Evolutionary conservation across 2,888 invertebrate genomes (phyloP), one percentile per base, ranked within the genome.

Genomic region (Rhodophaea formosa): DNA sequence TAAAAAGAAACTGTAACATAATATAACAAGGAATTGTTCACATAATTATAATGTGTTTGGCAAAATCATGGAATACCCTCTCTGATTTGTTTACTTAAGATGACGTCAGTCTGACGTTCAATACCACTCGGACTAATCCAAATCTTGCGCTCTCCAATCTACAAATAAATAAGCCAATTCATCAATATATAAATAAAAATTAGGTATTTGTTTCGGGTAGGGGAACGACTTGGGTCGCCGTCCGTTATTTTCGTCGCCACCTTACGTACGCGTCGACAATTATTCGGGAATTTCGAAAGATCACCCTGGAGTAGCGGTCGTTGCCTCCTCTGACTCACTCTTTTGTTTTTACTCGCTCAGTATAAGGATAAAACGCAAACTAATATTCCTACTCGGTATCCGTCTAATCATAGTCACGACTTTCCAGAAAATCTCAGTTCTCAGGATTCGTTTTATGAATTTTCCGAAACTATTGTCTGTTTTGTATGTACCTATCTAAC

Each of bases 231-330:
- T 74, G 66, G 72, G 63, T 72, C 77, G 79, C 79, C 77, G 66
- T 66, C 71, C 72, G 84, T 84, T 89, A 89, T 90, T 89, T 88
- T 84, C 75, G 88, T 88, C 85, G 77, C 78, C 82, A 86, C 82
- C 85, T 85, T 87, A 82, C 82, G 85, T 86, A 82, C 81, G 77
- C 79, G 83, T 84, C 87, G 85, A 86, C 88, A 88, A 89, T 89
- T 88, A 88, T 88, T 88, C 80, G 88, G 88, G 88, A 88, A 88
- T 89, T 86, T 88, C 82, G 80, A 84, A 86, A 88, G 88, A 90
- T 89, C 89, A 89, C 89, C 89, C 88, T 79, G 83, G 81, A 82
- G 74, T 70, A 68, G 71, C 76, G 78, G 86, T 89, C 89, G 79
- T 88, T 88, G 90, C 78, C 88, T 72, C 74, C 79, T 67, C 77